A percentile compares a stretch with the other conserved stretches of the same genome.
These are phyloP conservation scores for Crypturellus undulatus DNA, from an alignment of 2,113 vertebrate genomes.

Conservation along the genomic window DNA sequence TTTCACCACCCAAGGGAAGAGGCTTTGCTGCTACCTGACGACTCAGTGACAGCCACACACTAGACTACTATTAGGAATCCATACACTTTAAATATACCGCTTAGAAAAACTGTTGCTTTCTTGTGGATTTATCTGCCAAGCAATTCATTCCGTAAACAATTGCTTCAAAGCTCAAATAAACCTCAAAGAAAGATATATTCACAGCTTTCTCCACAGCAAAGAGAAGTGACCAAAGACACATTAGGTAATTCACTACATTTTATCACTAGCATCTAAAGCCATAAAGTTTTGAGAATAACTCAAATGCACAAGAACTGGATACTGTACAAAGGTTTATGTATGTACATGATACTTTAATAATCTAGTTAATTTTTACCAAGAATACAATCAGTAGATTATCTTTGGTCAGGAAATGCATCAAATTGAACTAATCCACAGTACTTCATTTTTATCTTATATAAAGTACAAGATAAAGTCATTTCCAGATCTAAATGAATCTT, in stretches of 20 bases:
- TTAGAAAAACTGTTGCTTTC: not conserved
- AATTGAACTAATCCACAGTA: not conserved
- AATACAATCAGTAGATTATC: not conserved
- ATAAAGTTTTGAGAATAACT: not conserved
- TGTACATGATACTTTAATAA: not conserved
- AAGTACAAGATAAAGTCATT: not conserved
- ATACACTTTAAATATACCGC: too few relatives aligned
- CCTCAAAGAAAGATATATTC: not conserved
- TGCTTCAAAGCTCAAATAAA: not conserved
- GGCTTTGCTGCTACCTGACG: not conserved
- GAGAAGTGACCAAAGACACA: not conserved
- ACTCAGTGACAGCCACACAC: not conserved
- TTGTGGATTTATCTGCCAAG: not conserved
- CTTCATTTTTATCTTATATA: not conserved
- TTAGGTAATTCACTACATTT: not conserved
- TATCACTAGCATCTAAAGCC: not conserved
- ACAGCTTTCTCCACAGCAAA: not conserved
- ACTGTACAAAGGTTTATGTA: not conserved
- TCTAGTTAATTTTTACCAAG: constrained; percentile 12
- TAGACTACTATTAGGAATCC: not conserved
- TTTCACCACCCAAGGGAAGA: not conserved
- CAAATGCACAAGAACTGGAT: not conserved
- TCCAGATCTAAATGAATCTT: not conserved
- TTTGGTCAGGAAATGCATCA: not conserved
- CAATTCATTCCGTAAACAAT: not conserved